Percentiles rank a stretch among this genome's conserved stretches.
phyloP scores from a whole-genome alignment of 1,140 invertebrate species.

The Macrobrachium nipponense region DNA sequence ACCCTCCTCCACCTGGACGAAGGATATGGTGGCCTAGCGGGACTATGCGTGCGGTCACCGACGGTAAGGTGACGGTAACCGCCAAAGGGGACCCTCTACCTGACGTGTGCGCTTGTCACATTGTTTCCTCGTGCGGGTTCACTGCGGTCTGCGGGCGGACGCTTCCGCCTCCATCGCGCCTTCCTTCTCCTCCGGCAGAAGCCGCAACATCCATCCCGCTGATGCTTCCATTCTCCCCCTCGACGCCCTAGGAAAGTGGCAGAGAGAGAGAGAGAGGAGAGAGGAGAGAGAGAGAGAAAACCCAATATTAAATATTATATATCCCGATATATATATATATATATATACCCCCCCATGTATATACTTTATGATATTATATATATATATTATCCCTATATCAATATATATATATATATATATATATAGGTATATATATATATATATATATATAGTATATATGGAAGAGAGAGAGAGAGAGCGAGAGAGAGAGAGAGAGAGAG shows the following conservation, averaged over 20 bases:
- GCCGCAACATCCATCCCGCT: too few relatives aligned
- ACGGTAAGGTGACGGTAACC: constrained; percentile 35
- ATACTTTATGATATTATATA: too few relatives aligned
- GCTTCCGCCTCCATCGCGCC: constrained; percentile 23
- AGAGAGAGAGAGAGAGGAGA: not conserved
- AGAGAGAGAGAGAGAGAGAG: too few relatives aligned
- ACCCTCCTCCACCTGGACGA: not conserved
- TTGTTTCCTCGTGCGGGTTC: constrained; percentile 41
- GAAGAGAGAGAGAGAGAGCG: too few relatives aligned
- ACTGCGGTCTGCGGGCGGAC: constrained; percentile 16
- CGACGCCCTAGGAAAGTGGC: not conserved
- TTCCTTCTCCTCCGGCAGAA: not conserved
- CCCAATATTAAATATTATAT: too few relatives aligned
- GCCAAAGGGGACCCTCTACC: not conserved
- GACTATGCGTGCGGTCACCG: constrained; percentile 9
- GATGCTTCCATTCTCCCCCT: too few relatives aligned
- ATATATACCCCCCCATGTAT: too few relatives aligned
- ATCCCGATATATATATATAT: too few relatives aligned
- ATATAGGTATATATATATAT: too few relatives aligned
- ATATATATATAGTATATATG: too few relatives aligned
- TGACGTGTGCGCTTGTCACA: constrained; percentile 48
- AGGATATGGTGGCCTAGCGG: not conserved
- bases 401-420: too few relatives aligned
- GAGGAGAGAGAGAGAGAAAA: not conserved
- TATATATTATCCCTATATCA: too few relatives aligned